These are phyloP conservation scores for Aegithalos caudatus DNA, from an alignment of 2,113 vertebrate species.

Conservation along the genomic window DNA sequence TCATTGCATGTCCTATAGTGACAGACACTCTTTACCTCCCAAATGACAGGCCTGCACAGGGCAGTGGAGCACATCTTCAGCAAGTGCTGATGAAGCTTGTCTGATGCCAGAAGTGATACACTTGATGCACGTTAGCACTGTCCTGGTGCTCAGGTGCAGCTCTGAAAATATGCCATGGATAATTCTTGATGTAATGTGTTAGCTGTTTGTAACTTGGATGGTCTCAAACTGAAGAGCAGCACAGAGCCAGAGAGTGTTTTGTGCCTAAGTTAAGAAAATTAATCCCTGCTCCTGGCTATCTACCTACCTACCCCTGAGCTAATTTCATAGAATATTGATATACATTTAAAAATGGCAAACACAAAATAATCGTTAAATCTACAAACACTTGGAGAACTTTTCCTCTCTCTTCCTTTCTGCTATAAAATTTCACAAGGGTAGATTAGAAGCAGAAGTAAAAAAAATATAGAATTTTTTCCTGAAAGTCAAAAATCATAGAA, in stretches of 20 bases:
- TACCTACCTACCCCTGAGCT: not conserved
- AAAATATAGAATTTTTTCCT: not conserved
- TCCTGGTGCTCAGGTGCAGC: not conserved
- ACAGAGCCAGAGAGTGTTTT: not conserved
- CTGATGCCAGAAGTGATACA: not conserved
- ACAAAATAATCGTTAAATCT: not conserved
- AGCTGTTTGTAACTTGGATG: not conserved
- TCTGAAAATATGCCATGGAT: not conserved
- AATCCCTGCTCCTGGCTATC: not conserved
- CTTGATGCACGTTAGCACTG: not conserved
- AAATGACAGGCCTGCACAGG: not conserved
- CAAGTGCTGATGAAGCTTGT: not conserved
- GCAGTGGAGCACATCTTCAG: not conserved
- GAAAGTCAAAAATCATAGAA: not conserved
- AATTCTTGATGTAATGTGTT: not conserved
- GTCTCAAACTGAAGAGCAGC: not conserved
- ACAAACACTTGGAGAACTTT: not conserved
- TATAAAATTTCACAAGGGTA: not conserved
- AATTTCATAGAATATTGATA: not conserved
- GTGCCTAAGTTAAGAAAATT: not conserved
- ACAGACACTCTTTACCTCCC: not conserved
- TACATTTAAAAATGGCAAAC: not conserved
- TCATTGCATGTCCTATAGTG: too few species aligned
- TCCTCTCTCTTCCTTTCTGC: not conserved
- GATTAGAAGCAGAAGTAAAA: not conserved